Conservation (phyloP, 2,888 invertebrate genomes). For the Pyrrhosoma nymphula region DNA sequence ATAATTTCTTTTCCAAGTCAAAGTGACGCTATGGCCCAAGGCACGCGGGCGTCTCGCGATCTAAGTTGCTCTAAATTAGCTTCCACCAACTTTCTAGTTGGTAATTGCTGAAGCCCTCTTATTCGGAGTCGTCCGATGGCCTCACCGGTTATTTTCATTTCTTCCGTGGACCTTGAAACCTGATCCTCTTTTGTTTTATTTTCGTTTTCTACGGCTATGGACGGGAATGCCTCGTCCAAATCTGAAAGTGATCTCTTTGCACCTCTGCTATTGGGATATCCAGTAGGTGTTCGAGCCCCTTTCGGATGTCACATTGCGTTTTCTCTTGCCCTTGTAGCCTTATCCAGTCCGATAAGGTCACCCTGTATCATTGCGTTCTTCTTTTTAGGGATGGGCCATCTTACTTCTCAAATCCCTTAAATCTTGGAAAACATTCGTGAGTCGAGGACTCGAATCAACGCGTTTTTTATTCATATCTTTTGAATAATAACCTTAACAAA, state of each 20-base stretch:
- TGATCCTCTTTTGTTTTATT: neutral
- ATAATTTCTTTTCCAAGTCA: neutral
- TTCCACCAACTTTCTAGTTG: neutral
- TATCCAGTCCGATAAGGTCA: too few relatives aligned
- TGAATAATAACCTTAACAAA: too few relatives aligned
- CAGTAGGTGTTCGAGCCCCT: neutral
- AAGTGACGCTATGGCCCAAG: neutral
- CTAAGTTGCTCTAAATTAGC: neutral
- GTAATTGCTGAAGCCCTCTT: neutral
- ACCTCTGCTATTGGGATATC: neutral
- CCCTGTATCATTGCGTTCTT: too few relatives aligned
- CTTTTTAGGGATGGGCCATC: too few relatives aligned
- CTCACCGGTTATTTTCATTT: neutral
- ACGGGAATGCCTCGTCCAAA: neutral
- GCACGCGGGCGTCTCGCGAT: neutral
- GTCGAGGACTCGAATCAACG: too few relatives aligned
- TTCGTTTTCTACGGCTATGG: neutral
- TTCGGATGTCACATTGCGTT: neutral
- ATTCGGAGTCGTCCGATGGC: neutral
- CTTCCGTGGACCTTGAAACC: neutral
- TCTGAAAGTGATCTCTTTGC: neutral
- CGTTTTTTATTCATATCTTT: too few relatives aligned
- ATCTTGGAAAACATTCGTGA: too few relatives aligned
- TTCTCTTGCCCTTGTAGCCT: neutral
- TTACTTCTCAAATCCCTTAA: too few relatives aligned